Evolutionary conservation across 2,888 invertebrate species (phyloP).

Genomic region (Scaeva pyrastri): DNA sequence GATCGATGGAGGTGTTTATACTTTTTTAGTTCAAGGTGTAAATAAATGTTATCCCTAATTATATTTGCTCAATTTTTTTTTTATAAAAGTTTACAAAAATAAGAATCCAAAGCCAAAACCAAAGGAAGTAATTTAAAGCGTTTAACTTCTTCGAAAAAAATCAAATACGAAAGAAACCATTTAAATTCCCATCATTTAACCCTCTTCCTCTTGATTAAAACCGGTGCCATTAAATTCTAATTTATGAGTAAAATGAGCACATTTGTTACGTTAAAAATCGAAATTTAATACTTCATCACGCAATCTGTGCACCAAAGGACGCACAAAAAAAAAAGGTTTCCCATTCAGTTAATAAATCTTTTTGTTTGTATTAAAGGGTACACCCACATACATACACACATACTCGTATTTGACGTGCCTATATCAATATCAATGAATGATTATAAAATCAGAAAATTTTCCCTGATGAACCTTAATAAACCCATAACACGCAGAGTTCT

Average conservation of each 20-base stretch:
- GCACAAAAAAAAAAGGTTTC: not conserved
- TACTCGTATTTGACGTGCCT: too few species aligned
- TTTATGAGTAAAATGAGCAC: constrained; percentile 9
- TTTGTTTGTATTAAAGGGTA: not conserved
- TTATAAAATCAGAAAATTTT: not conserved
- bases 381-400: too few species aligned
- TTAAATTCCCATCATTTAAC: constrained; percentile 15
- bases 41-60: too few species aligned
- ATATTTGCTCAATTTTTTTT: too few species aligned
- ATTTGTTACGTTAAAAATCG: not conserved
- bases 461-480: constrained; percentile 11
- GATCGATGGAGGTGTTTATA: too few species aligned
- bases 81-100: too few species aligned
- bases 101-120: too few species aligned
- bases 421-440: not conserved
- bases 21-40: too few species aligned
- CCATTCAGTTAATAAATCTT: not conserved
- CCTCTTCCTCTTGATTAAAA: not conserved
- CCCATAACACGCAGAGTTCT: constrained; percentile 9
- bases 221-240: constrained; percentile 8
- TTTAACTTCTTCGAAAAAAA: not conserved
- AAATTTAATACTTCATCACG: not conserved
- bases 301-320: not conserved
- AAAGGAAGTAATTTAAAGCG: too few species aligned
- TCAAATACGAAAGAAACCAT: not conserved